Evolutionary conservation across 2,888 invertebrate genomes (phyloP).

Genomic region (Tipula lateralis): DNA sequence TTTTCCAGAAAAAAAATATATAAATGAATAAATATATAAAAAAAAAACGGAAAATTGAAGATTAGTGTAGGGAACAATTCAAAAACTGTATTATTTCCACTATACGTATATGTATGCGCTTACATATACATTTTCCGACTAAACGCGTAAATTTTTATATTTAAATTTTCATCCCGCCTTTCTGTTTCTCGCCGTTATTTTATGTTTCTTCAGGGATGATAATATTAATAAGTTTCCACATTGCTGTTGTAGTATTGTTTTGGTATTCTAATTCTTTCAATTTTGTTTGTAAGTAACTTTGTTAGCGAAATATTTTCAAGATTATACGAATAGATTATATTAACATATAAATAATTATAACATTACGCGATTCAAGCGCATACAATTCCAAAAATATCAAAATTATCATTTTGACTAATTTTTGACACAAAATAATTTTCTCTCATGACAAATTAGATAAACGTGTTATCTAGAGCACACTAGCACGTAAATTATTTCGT

Average conservation of each 20-base stretch:
- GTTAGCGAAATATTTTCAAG: background rate
- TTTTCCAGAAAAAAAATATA: background rate
- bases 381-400: background rate
- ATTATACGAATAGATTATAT: background rate
- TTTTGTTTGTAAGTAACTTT: background rate
- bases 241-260: background rate
- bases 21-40: no score
- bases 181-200: background rate
- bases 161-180: background rate
- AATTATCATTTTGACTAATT: background rate
- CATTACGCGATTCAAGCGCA: background rate
- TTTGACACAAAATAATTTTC: constrained; percentile 11
- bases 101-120: background rate
- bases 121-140: background rate
- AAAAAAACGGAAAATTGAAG: constrained; percentile 7
- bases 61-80: constrained; percentile 6
- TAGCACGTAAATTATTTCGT: background rate
- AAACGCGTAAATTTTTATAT: constrained; percentile 5
- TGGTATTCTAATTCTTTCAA: constrained; percentile 11
- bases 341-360: background rate
- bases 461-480: background rate
- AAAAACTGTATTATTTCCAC: background rate
- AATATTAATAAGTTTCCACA: background rate
- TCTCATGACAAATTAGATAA: constrained; percentile 13
- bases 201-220: constrained; percentile 19